Evolutionary conservation across 2,797 vertebrate genomes (phyloP).

Genomic region (Potorous gilbertii): DNA sequence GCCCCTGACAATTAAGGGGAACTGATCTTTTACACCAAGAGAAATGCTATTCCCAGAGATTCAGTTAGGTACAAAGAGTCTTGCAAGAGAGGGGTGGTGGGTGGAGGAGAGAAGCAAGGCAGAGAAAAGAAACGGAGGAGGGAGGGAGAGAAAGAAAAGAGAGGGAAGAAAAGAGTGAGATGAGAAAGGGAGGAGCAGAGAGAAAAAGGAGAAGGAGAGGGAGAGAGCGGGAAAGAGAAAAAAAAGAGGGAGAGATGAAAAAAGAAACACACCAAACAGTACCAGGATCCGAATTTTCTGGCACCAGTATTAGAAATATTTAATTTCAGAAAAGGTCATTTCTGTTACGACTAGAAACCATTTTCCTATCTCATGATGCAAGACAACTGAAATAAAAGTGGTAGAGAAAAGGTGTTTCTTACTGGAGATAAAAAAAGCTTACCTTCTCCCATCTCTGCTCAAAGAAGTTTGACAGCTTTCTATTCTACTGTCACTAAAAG

Average conservation of each 20-base stretch:
- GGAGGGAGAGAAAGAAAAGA: neutral
- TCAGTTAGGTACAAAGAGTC: conserved; percentile 5
- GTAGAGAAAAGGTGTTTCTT: conserved; percentile 43
- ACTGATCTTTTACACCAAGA: neutral
- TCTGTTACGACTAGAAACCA: conserved; percentile 51
- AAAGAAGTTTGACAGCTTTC: conserved; percentile 52
- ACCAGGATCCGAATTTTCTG: neutral
- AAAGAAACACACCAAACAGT: neutral
- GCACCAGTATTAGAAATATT: neutral
- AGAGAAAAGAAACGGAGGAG: neutral
- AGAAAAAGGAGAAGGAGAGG: neutral
- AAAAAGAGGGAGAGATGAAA: neutral
- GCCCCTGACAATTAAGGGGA: conserved; percentile 2
- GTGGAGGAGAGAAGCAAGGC: conserved; percentile 2
- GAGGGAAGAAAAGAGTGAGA: neutral
- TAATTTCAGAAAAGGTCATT: neutral
- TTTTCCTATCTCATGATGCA: conserved; percentile 38
- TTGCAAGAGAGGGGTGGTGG: neutral
- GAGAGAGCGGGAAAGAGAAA: neutral
- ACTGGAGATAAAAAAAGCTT: neutral
- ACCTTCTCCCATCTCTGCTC: neutral
- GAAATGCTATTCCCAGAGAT: neutral
- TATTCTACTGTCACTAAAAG: conserved; percentile 54
- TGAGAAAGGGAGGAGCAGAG: neutral
- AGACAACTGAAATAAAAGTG: conserved; percentile 14